These are phyloP conservation scores for Hipposideros larvatus DNA, from an alignment of 2,797 vertebrate genomes.

Conservation along the genomic window DNA sequence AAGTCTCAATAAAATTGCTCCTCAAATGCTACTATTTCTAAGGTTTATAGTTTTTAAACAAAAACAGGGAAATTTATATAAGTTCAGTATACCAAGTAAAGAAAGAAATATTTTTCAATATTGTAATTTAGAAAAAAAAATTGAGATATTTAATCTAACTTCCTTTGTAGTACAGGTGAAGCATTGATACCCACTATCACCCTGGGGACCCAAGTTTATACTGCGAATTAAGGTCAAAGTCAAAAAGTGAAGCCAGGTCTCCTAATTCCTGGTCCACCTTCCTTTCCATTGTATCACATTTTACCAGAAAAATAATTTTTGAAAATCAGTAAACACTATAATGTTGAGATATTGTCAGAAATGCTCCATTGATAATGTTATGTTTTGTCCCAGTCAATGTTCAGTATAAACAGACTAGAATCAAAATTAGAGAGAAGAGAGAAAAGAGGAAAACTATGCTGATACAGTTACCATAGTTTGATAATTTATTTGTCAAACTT, in stretches of 20 bases:
- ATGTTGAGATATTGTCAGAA: constrained; percentile 2
- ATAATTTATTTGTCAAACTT: constrained; percentile 15
- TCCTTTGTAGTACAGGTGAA: background rate
- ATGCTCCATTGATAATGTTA: background rate
- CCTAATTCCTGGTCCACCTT: background rate
- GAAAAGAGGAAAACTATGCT: background rate
- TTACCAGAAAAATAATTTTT: background rate
- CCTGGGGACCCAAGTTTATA: background rate
- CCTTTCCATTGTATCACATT: background rate
- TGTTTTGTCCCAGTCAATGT: background rate
- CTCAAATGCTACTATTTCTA: background rate
- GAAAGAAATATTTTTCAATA: background rate
- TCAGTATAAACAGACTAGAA: background rate
- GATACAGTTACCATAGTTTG: background rate
- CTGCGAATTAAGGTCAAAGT: background rate
- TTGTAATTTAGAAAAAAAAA: background rate
- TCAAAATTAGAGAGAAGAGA: constrained; percentile 10
- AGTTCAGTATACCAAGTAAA: background rate
- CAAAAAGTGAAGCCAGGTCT: background rate
- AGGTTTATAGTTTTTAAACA: background rate
- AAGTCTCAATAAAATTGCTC: constrained; percentile 1
- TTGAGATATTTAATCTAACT: background rate
- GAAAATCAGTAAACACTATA: background rate
- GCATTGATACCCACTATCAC: background rate
- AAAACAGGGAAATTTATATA: background rate